A percentile compares a stretch with the other conserved stretches of the same genome.
These are phyloP conservation scores for Magallana ariakensis DNA, from an alignment of 1,140 invertebrate species.

Conservation along the genomic window DNA sequence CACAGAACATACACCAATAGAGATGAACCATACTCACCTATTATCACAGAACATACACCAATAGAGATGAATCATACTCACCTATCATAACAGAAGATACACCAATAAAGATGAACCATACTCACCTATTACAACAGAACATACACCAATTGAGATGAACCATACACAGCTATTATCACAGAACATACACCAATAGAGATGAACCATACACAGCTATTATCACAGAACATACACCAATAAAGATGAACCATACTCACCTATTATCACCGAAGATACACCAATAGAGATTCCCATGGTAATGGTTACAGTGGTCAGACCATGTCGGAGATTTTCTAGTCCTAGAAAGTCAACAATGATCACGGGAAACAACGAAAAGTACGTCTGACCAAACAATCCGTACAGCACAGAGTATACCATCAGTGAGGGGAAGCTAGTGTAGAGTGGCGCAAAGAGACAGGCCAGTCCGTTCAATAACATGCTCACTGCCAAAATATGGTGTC, in stretches of 20 bases:
- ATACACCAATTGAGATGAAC: too few relatives aligned
- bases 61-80: too few relatives aligned
- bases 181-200: neutral
- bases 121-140: too few relatives aligned
- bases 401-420: slow-evolving; percentile 11
- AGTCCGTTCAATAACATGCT: slow-evolving; percentile 30
- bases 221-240: too few relatives aligned
- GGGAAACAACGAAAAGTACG: slow-evolving; percentile 50
- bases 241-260: neutral
- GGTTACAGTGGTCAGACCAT: slow-evolving; percentile 38
- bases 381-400: slow-evolving; percentile 47
- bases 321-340: slow-evolving; percentile 41
- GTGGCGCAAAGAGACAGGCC: neutral
- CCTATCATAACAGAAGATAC: too few relatives aligned
- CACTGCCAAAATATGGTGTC: slow-evolving; percentile 37
- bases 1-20: too few relatives aligned
- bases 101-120: too few relatives aligned
- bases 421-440: slow-evolving; percentile 9
- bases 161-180: neutral
- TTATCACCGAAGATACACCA: neutral
- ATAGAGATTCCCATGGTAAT: neutral
- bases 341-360: slow-evolving; percentile 47
- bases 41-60: too few relatives aligned
- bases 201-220: too few relatives aligned
- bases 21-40: too few relatives aligned